These are phyloP conservation scores for Willisornis vidua DNA, from an alignment of 2,113 vertebrate species.

Conservation along the genomic window DNA sequence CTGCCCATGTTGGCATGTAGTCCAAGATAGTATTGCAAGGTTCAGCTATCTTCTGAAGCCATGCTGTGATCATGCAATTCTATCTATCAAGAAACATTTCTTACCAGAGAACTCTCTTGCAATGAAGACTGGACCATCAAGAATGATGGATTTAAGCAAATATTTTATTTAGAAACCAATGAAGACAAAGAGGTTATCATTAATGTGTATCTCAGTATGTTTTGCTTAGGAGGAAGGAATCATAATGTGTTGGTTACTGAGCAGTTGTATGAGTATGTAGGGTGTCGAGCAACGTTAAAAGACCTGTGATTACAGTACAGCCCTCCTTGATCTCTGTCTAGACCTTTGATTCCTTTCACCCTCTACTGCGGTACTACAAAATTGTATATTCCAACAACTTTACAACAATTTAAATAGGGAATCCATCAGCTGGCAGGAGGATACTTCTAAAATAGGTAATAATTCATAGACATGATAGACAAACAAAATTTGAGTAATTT, in stretches of 20 bases:
- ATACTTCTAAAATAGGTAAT: background rate
- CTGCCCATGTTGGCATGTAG: background rate
- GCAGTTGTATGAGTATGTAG: background rate
- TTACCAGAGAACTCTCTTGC: background rate
- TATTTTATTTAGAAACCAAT: background rate
- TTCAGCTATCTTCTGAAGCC: background rate
- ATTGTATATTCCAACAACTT: background rate
- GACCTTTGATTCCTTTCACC: background rate
- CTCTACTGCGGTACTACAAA: background rate
- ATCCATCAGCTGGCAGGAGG: background rate
- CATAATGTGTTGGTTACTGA: background rate
- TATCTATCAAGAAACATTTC: background rate
- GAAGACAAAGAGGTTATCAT: background rate
- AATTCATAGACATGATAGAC: background rate
- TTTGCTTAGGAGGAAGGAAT: background rate
- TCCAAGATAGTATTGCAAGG: background rate
- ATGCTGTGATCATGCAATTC: background rate
- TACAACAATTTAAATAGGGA: background rate
- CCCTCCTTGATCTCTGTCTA: background rate
- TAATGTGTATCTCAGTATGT: background rate
- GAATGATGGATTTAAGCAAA: background rate
- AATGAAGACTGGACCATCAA: background rate
- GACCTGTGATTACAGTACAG: background rate
- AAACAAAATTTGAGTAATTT: background rate
- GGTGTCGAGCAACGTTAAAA: background rate